These are phyloP conservation scores for Papilio machaon DNA, from an alignment of 1,140 invertebrate genomes.

Conservation along the genomic window DNA sequence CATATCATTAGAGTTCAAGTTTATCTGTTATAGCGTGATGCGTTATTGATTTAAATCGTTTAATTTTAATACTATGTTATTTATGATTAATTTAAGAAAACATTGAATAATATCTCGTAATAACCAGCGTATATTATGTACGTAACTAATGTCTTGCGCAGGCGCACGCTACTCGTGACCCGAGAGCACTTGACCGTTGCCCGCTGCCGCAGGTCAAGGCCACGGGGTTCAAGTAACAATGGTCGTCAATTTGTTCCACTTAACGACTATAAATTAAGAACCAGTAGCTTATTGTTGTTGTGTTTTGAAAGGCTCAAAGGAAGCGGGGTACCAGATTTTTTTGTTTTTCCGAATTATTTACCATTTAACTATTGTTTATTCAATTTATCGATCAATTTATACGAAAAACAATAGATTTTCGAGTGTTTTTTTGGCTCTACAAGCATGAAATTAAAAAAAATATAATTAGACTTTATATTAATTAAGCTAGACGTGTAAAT, in stretches of 20 bases:
- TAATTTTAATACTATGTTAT: not conserved
- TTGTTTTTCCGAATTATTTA: not conserved
- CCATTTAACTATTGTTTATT: not conserved
- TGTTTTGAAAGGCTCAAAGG: not conserved
- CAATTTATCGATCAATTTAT: not conserved
- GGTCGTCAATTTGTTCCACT: conserved; percentile 21
- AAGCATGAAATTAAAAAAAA: not conserved
- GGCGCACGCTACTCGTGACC: conserved; percentile 16
- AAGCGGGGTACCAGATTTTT: not conserved
- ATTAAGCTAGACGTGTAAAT: not conserved
- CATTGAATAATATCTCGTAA: not conserved
- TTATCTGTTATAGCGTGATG: not conserved
- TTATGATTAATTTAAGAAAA: not conserved
- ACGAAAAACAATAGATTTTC: not conserved
- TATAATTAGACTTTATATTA: not conserved
- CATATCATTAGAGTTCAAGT: not conserved
- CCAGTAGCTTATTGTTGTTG: conserved; percentile 10
- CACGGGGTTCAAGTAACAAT: conserved; percentile 1
- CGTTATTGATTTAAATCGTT: not conserved
- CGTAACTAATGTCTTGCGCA: not conserved
- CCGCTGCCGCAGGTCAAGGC: conserved; percentile 28
- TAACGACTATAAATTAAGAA: conserved; percentile 26
- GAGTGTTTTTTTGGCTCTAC: not conserved
- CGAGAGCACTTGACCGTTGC: conserved; percentile 22
- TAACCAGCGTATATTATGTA: not conserved